Evolutionary conservation across 2,888 invertebrate species (phyloP), one percentile per base, ranked within the genome.

Genomic region (Deilephila elpenor): DNA sequence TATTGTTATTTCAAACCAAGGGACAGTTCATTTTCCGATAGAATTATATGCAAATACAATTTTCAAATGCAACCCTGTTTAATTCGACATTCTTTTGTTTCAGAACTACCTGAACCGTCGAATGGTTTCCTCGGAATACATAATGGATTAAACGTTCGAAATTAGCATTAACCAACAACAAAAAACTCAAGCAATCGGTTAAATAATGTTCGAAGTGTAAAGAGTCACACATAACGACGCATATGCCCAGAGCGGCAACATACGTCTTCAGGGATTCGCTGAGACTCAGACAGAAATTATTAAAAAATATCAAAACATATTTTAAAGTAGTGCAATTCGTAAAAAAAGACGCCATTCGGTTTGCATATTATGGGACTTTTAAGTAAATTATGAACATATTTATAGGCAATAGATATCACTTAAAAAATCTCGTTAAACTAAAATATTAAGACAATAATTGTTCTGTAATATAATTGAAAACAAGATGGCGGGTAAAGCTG

Each of bases 321-420:
- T 91, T 94, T 79, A 90, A 94, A 88, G 94, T 90, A 59, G 90
- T 92, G 51, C 94, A 94, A 77, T 94, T 93, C 78, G 92, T 94
- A 14, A 94, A 94, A 82, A 94, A 94, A 78, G 94, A 94, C 93
- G 94, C 94, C 0, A 94, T 94, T 76, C 94, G 94, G 75, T 94
- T 90, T 79, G 93, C 91, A 82, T 93, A 93, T 76, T 93, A 93
- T 88, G 91, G 92, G 78, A 92, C 93, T 78, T 89, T 93, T 79
- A 89, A 91, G 82, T 86, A 84, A 86, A 90, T 84, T 89, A 93
- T 93, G 93, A 93, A 93, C 86, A 93, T 93, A 90, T 93, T 93
- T 75, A 89, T 93, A 91, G 91, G 90, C 76, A 92, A 92, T 83
- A 82, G 86, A 82, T 90, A 89, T 76, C 89, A 91, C 80, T 91